Percentiles rank a stretch among this genome's conserved stretches.
These are phyloP conservation scores for Chydorus sphaericus DNA, from an alignment of 2,888 invertebrate genomes.

Conservation along the genomic window DNA sequence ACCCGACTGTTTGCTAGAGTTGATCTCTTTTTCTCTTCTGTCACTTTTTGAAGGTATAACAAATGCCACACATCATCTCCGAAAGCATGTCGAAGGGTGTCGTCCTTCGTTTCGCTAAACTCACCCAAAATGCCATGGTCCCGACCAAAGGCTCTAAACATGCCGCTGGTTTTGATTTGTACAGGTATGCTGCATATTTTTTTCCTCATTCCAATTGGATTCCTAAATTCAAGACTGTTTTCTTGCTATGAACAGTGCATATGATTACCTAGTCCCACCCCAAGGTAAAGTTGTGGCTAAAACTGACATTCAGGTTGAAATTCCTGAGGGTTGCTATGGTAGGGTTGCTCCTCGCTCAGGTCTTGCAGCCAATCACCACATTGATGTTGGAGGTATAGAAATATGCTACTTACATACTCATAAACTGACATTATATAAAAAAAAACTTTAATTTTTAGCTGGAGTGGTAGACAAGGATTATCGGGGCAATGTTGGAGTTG, in stretches of 20 bases:
- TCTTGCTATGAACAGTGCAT: slow-evolving; percentile 50
- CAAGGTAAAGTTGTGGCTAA: slow-evolving; percentile 70
- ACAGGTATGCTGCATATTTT: slow-evolving; percentile 39
- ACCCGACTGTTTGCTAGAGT: no score
- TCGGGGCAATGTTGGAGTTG: slow-evolving; percentile 82
- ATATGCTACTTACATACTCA: no score
- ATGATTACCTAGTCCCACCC: slow-evolving; percentile 68
- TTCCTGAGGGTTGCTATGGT: slow-evolving; percentile 87
- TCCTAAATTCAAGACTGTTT: no score
- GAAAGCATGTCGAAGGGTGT: slow-evolving; percentile 12
- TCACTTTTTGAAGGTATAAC: no score
- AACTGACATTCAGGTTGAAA: slow-evolving; percentile 81
- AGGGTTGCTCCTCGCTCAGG: slow-evolving; percentile 89
- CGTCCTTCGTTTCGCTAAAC: slow-evolving; percentile 55
- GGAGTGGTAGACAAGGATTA: slow-evolving; percentile 93
- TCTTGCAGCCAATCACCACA: slow-evolving; percentile 83
- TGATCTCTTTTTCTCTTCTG: no score
- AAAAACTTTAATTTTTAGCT: no score
- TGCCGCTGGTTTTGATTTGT: slow-evolving; percentile 84
- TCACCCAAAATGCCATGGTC: slow-evolving; percentile 62
- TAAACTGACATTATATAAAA: no score
- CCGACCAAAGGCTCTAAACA: slow-evolving; percentile 70
- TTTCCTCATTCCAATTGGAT: background rate
- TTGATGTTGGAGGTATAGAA: slow-evolving; percentile 80
- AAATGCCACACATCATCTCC: no score